Percentiles rank a stretch among this genome's conserved stretches.
These are phyloP conservation scores for Cinclus mexicanus DNA, from an alignment of 2,113 vertebrate species.

Conservation along the genomic window DNA sequence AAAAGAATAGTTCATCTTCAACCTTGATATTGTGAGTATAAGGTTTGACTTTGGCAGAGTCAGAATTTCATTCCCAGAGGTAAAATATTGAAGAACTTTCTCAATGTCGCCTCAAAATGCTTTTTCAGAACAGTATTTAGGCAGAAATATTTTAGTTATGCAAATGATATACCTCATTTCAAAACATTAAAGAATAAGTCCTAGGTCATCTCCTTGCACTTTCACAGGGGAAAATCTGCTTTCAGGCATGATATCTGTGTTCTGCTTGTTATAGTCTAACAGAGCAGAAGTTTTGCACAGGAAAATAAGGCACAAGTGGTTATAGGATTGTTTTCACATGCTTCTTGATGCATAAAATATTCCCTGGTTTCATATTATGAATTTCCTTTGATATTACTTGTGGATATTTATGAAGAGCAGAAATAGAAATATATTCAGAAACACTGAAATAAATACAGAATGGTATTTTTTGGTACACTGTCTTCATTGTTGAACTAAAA, in stretches of 20 bases:
- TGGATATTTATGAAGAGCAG: not conserved
- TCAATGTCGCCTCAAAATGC: not conserved
- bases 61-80: not conserved
- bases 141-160: slow-evolving; percentile 19
- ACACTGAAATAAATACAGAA: not conserved
- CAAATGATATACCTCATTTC: not conserved
- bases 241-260: not conserved
- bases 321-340: not conserved
- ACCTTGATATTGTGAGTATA: not conserved
- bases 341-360: not conserved
- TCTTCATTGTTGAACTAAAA: not conserved
- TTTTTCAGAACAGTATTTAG: not conserved
- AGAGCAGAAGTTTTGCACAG: not conserved
- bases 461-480: not conserved
- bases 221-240: not conserved
- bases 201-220: not conserved
- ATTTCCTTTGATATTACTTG: not conserved
- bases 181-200: not conserved
- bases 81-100: slow-evolving; percentile 3
- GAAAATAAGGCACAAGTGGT: not conserved
- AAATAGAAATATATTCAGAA: not conserved
- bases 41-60: not conserved
- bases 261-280: not conserved
- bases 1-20: not conserved
- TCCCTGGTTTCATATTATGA: not conserved